Base-by-base conservation (phyloP, 2,113 vertebrate genomes). In the Sylvia atricapilla region DNA sequence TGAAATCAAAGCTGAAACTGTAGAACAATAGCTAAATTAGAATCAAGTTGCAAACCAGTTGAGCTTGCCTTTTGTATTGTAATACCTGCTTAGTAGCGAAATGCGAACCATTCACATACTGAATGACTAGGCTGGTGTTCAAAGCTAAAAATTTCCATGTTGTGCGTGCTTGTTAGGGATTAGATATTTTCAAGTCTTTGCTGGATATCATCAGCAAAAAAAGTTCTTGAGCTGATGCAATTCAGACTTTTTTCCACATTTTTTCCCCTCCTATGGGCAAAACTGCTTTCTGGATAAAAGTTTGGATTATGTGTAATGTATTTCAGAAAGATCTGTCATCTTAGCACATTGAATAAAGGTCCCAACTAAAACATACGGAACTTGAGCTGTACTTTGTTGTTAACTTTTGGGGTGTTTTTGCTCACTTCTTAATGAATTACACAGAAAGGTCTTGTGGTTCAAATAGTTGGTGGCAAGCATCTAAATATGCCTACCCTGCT, bases 51-150 rank as follows among this genome's bases (percentile, higher is more conserved):
- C 80, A 95, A 94, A 91, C 84, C 58, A 96, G 96, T 96, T 79
- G 73, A 95, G 91, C 81, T 95, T 92, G 94, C 89, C 96, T 95
- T 95, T 97, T 93, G 89, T 93, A 96, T 74, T 89, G 76, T 91
- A 86, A 66, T 93, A 95, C 87, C 89, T 95, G 87, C 96, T 95
- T 95, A 91, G 91, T 87, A 94, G 87, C 82, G 84, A 96, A 97
- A 94, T 76, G 84, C 81, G 84, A 94, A 60, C 87, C 52, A 92
- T 95, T 97, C 94, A 93, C 87, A 60, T 84, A 16, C 56, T 47
- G 84, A 91, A 91, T 95, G 89, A 95, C 91, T 87, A 95, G 95
- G 78, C 91, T 87, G 66, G 23, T 69, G 41, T 84, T 94, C 74
- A 76, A 21, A 95, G 74, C 66, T 84, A 49, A 93, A 88, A 72